A percentile compares a stretch with the other conserved stretches of the same genome.
These are phyloP conservation scores for Eptesicus fuscus DNA, from an alignment of 2,113 vertebrate species.

Conservation along the genomic window DNA sequence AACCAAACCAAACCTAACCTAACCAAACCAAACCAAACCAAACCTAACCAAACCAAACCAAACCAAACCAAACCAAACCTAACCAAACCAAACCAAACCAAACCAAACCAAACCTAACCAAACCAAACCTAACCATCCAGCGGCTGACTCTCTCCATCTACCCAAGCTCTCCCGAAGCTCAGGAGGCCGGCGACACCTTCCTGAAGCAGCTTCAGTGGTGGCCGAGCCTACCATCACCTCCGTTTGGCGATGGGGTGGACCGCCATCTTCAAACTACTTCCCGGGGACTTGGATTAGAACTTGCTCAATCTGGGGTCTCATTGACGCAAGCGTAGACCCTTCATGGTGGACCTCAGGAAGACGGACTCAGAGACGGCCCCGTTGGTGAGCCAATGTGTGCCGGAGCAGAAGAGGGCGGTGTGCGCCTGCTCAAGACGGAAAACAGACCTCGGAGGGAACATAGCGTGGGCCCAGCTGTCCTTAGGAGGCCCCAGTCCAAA, in stretches of 20 bases:
- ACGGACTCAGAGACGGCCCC: background rate
- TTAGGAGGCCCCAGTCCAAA: background rate
- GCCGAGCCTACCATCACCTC: background rate
- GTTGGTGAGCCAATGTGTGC: background rate
- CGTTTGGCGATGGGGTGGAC: background rate
- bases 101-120: background rate
- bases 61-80: too few relatives aligned
- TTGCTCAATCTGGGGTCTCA: background rate
- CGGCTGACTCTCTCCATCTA: background rate
- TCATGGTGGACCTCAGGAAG: background rate
- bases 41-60: too few relatives aligned
- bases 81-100: background rate
- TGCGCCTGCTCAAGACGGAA: background rate
- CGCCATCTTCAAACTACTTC: background rate
- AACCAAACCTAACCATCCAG: background rate
- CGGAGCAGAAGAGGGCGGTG: background rate
- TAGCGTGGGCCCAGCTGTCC: background rate
- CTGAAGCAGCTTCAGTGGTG: background rate
- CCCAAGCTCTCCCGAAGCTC: background rate
- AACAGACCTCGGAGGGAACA: background rate
- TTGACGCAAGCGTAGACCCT: background rate
- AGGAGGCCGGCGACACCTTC: background rate
- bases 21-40: too few relatives aligned
- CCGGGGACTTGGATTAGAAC: background rate
- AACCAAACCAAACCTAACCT: too few relatives aligned